Evolutionary conservation across 2,888 invertebrate genomes (phyloP).

Genomic region (Microctonus aethiopoides): DNA sequence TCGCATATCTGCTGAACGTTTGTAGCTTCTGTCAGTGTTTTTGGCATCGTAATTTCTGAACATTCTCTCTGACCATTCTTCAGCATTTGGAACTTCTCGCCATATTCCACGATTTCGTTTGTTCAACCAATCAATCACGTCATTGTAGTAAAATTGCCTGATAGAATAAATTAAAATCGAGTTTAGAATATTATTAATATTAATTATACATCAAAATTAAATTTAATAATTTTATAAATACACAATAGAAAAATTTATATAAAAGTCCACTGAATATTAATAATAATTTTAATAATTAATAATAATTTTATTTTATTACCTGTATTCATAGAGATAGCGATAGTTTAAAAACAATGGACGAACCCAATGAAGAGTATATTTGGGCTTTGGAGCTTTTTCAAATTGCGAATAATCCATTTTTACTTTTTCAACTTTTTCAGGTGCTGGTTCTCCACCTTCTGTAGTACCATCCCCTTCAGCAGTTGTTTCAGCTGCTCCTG

Average conservation of each 20-base stretch:
- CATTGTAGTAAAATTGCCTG: slow-evolving; percentile 86
- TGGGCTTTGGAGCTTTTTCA: slow-evolving; percentile 73
- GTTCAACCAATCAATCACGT: slow-evolving; percentile 85
- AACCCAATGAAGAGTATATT: slow-evolving; percentile 86
- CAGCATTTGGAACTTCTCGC: slow-evolving; percentile 80
- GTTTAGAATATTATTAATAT: no score
- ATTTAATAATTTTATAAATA: no score
- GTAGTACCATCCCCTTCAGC: slow-evolving; percentile 68
- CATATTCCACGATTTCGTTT: slow-evolving; percentile 77
- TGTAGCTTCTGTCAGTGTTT: slow-evolving; percentile 55
- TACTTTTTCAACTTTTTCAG: slow-evolving; percentile 49
- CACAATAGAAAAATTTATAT: neutral
- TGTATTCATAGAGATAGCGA: slow-evolving; percentile 85
- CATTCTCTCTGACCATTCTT: slow-evolving; percentile 88
- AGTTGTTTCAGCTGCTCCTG: slow-evolving; percentile 56
- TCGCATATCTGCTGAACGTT: slow-evolving; percentile 60
- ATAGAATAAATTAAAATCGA: neutral
- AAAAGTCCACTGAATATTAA: neutral
- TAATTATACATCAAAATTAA: no score
- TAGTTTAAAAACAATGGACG: slow-evolving; percentile 86
- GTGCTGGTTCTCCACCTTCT: slow-evolving; percentile 62
- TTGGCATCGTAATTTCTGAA: slow-evolving; percentile 74
- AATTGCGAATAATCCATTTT: slow-evolving; percentile 58
- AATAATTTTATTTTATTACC: slow-evolving; percentile 46
- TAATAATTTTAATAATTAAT: neutral